Conservation (phyloP, 53 echinoderm and acorn worm species). For the Henricia sp. region DNA sequence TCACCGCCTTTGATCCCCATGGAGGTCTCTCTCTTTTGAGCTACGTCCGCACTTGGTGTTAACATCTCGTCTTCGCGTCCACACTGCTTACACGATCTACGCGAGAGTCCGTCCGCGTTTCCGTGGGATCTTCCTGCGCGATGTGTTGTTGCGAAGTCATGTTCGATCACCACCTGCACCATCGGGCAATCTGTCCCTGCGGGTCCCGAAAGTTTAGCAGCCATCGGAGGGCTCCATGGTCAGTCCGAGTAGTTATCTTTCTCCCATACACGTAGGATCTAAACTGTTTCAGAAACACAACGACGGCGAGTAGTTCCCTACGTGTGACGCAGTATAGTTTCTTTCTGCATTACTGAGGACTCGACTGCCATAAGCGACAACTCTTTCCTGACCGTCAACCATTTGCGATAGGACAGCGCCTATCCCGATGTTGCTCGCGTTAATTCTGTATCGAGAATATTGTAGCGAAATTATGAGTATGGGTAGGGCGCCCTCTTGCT, state of each 20-base stretch:
- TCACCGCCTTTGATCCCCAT: neutral
- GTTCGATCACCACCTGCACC: conserved; percentile 40
- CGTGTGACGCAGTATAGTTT: conserved; percentile 59
- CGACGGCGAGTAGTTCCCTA: conserved; percentile 52
- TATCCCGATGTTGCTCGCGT: conserved; percentile 38
- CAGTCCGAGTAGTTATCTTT: conserved; percentile 25
- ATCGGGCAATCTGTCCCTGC: conserved; percentile 50
- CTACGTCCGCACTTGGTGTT: neutral
- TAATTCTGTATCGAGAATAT: too few relatives aligned
- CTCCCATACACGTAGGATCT: conserved; percentile 32
- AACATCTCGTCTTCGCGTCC: neutral
- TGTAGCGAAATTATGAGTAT: too few relatives aligned
- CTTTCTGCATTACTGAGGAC: conserved; percentile 50
- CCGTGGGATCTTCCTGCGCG: conserved; percentile 31
- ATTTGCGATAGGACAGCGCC: conserved; percentile 61
- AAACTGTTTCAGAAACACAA: conserved; percentile 26
- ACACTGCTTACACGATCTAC: conserved; percentile 21
- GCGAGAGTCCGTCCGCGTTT: conserved; percentile 48
- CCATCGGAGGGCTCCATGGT: conserved; percentile 42
- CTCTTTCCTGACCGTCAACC: conserved; percentile 46
- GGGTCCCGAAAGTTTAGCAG: conserved; percentile 43
- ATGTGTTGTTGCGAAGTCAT: conserved; percentile 27
- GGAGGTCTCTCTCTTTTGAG: neutral
- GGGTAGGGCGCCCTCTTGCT: too few relatives aligned
- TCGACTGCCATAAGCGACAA: conserved; percentile 51